phyloP scores from a whole-genome alignment of 2,797 vertebrate species.

The Nyctalus aviator region DNA sequence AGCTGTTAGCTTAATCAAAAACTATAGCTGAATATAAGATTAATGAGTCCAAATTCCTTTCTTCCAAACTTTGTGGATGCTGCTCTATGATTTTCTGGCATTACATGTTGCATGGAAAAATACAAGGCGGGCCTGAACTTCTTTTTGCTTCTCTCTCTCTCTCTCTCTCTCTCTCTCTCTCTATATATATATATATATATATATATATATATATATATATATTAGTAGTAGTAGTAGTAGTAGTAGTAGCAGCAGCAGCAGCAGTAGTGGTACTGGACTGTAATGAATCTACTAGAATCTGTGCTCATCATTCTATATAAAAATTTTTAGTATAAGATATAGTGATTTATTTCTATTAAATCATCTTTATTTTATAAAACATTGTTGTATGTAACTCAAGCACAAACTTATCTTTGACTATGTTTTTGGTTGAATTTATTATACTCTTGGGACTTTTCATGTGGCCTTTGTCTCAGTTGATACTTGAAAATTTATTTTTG shows the following conservation, averaged over 20 bases:
- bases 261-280: background rate
- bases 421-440: background rate
- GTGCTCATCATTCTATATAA: background rate
- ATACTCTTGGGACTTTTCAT: background rate
- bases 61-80: background rate
- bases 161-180: too few species aligned
- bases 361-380: constrained; percentile 40
- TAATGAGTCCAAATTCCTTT: background rate
- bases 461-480: background rate
- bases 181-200: too few species aligned
- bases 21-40: background rate
- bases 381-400: background rate
- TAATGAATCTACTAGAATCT: background rate
- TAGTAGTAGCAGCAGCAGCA: background rate
- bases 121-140: background rate
- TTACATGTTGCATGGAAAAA: background rate
- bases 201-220: background rate
- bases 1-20: background rate
- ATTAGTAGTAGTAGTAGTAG: background rate
- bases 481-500: background rate
- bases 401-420: background rate
- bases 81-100: background rate
- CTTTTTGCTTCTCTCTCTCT: background rate
- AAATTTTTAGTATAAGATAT: background rate
- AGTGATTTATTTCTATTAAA: background rate